Conservation (phyloP, 1,140 invertebrate genomes). For the Holcopasites calliopsidis region DNA sequence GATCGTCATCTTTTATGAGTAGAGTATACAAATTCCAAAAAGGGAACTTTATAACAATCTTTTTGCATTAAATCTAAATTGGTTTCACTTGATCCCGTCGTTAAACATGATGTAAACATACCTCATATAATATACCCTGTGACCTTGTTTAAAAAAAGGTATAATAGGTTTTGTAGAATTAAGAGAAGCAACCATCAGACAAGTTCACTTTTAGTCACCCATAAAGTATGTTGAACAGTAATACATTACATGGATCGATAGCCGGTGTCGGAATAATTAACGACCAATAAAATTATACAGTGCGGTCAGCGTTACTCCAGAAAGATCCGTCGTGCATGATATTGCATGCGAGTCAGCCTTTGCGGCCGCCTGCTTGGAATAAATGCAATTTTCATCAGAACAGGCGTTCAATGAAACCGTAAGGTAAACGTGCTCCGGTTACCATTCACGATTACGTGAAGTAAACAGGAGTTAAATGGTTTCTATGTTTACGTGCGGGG, state of each 20-base stretch:
- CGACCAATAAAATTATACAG: background rate
- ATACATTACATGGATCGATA: background rate
- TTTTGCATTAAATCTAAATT: no score
- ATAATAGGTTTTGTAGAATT: no score
- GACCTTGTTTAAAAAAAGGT: no score
- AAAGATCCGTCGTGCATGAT: slow-evolving; percentile 4
- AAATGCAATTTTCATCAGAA: slow-evolving; percentile 53
- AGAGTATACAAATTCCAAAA: no score
- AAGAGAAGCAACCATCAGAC: no score
- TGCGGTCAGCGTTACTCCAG: background rate
- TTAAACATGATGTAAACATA: no score
- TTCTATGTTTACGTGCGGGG: slow-evolving; percentile 35
- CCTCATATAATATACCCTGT: no score
- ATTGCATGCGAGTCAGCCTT: background rate
- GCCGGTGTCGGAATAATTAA: background rate
- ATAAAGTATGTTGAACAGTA: no score
- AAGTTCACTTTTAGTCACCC: no score
- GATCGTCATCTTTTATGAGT: no score
- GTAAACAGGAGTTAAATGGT: slow-evolving; percentile 15
- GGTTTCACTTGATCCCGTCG: no score
- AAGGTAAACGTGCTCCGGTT: slow-evolving; percentile 49
- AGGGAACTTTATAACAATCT: no score
- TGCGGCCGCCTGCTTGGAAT: slow-evolving; percentile 33
- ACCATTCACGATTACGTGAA: slow-evolving; percentile 33
- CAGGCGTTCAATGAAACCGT: slow-evolving; percentile 47